A percentile compares a stretch with the other conserved stretches of the same genome.
These are phyloP conservation scores for Rhabditoides inermis DNA, from an alignment of 2,888 invertebrate species.

Conservation along the genomic window DNA sequence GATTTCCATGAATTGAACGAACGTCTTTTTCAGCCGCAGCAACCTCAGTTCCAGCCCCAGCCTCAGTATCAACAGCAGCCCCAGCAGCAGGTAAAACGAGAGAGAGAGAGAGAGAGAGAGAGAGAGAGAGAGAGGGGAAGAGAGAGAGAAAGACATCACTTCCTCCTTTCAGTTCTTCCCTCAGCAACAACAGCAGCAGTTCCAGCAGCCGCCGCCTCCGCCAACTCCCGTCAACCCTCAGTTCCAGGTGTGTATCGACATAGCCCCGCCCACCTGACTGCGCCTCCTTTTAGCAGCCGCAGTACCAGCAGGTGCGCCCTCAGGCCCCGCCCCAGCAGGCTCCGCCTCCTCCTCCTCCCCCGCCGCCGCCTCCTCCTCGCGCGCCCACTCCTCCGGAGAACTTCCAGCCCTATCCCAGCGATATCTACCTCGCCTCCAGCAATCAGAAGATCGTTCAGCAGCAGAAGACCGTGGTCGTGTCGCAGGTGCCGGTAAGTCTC, in stretches of 20 bases:
- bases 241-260: neutral
- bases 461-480: too few relatives aligned
- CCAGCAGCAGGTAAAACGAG: neutral
- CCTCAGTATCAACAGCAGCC: conserved; percentile 4
- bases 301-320: conserved; percentile 6
- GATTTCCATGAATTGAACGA: neutral
- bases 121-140: neutral
- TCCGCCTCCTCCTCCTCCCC: neutral
- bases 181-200: neutral
- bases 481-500: too few relatives aligned
- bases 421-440: too few relatives aligned
- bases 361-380: conserved; percentile 1
- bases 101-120: neutral
- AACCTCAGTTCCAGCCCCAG: conserved; percentile 9
- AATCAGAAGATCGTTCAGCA: too few relatives aligned
- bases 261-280: conserved; percentile 2
- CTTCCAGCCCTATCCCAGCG: neutral
- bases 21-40: neutral
- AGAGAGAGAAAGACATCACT: neutral
- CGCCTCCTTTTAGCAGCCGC: conserved; percentile 6
- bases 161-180: neutral
- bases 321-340: conserved; percentile 1
- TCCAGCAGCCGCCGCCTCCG: conserved; percentile 4
- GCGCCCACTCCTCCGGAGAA: neutral
- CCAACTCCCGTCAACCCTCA: conserved; percentile 1